Evolutionary conservation across 1,140 invertebrate genomes (phyloP).

Genomic region (Cephus cinctus): DNA sequence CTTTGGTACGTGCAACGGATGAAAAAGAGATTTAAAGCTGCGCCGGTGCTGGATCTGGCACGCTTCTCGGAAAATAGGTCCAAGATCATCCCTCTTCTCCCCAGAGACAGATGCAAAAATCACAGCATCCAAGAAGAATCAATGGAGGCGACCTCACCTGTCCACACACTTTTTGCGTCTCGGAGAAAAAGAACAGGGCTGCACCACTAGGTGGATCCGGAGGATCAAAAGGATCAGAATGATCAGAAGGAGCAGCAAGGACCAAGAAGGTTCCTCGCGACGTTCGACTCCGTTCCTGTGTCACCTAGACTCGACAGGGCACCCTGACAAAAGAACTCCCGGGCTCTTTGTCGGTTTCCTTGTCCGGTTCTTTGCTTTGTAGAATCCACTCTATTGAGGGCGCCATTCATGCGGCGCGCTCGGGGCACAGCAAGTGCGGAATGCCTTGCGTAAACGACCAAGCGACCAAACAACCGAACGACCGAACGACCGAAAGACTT

Average conservation of each 20-base stretch:
- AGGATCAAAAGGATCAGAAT: too few species aligned
- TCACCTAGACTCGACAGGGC: constrained; percentile 38
- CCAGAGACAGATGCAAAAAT: constrained; percentile 53
- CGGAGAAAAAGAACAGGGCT: too few species aligned
- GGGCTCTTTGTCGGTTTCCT: constrained; percentile 40
- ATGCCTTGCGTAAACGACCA: constrained; percentile 54
- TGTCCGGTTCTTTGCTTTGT: too few species aligned
- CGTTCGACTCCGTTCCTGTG: constrained; percentile 35
- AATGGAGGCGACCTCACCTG: constrained; percentile 45
- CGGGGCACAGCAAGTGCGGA: constrained; percentile 45
- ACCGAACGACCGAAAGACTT: too few species aligned
- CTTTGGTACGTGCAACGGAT: too few species aligned
- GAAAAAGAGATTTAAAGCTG: constrained; percentile 9
- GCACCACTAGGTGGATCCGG: too few species aligned
- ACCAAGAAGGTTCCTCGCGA: too few species aligned
- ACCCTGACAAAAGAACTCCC: constrained; percentile 41
- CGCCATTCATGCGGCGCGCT: constrained; percentile 43
- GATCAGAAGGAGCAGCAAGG: too few species aligned
- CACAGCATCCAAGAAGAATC: constrained; percentile 35
- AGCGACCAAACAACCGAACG: too few species aligned
- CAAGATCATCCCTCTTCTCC: constrained; percentile 36
- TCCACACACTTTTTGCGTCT: constrained; percentile 42
- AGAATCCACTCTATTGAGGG: constrained; percentile 44
- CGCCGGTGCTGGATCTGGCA: constrained; percentile 19
- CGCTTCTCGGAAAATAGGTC: constrained; percentile 42